These are phyloP conservation scores for Hippocampus mohnikei DNA, from an alignment of 2,113 vertebrate genomes.

Conservation along the genomic window DNA sequence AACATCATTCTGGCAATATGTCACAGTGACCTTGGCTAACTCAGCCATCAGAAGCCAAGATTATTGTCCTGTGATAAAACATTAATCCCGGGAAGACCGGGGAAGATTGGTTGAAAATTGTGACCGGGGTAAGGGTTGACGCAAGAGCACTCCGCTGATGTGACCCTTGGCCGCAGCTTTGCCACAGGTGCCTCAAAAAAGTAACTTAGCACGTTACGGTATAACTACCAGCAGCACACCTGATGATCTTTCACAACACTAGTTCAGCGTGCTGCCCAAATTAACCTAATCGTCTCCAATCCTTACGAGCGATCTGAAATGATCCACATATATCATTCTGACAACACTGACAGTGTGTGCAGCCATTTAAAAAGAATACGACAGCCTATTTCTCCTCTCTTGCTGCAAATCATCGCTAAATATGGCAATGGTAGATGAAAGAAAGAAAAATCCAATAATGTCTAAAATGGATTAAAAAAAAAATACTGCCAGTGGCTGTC, in stretches of 20 bases:
- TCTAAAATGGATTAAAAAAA: conserved; percentile 39
- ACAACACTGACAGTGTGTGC: conserved; percentile 49
- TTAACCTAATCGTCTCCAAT: background rate
- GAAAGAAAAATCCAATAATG: conserved; percentile 54
- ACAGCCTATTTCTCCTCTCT: conserved; percentile 50
- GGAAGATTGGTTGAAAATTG: conserved; percentile 9
- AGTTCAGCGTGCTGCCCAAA: background rate
- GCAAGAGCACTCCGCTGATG: background rate
- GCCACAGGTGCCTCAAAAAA: no score
- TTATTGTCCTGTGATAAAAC: background rate
- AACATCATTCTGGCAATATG: background rate
- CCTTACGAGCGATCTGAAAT: background rate
- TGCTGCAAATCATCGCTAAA: conserved; percentile 65
- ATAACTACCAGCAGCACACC: background rate
- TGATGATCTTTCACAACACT: background rate
- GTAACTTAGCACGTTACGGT: no score
- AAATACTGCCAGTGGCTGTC: conserved; percentile 50
- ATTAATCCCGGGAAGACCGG: background rate
- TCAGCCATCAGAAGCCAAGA: background rate
- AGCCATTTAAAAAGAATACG: conserved; percentile 55
- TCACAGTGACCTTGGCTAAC: background rate
- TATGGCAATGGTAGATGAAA: conserved; percentile 52
- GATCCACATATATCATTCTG: conserved; percentile 55
- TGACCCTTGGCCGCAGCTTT: background rate
- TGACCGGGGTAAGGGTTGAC: background rate